Evolutionary conservation across 2,797 vertebrate genomes (phyloP), one percentile per base, ranked within the genome.

Genomic region (Rhynchonycteris naso): DNA sequence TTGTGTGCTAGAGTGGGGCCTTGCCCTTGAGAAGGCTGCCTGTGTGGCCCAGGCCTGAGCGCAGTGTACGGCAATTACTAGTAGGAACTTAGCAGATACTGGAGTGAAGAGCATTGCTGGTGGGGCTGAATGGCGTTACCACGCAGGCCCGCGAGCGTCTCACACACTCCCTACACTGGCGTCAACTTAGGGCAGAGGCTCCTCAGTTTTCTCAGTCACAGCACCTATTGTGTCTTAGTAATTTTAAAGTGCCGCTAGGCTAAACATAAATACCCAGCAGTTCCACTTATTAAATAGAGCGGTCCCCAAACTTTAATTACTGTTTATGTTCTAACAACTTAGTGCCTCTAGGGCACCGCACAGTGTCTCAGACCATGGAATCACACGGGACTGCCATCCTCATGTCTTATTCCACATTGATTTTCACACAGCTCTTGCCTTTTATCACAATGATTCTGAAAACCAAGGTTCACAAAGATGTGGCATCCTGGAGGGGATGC

Each of bases 281-380:
- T 33, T 88, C 10, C 69, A 43, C 61, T 91, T 91, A 83, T 76
- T 82, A 95, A 71, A 56, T 91, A 52, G 28, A 66, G 65, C 35
- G 66, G 24, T 93, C n/a, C 38, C 50, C 15, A 22, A 58, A 47
- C 43, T 63, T 14, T 38, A 89, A 30, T 69, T 50, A 50, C 2
- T 79, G 65, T 78, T 88, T 83, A 26, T 30, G 4, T 90, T 69
- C 18, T 75, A 80, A 83, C 54, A 71, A 5, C 16, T 54, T 86
- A 18, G 1, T 19, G 24, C 30, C 35, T 22, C 2, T 24, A 15
- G 16, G 43, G 33, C 8, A 6, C 82, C 10, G 6, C 19, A n/a
- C 19, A 11, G 0, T 12, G n/a, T 56, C 63, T 59, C 47, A 66
- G 69, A 47, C 5, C 10, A 10, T 4, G 15, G 19, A 16, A 24